Evolutionary conservation across 2,888 invertebrate genomes (phyloP).

Genomic region (Himalopsyche anomala): DNA sequence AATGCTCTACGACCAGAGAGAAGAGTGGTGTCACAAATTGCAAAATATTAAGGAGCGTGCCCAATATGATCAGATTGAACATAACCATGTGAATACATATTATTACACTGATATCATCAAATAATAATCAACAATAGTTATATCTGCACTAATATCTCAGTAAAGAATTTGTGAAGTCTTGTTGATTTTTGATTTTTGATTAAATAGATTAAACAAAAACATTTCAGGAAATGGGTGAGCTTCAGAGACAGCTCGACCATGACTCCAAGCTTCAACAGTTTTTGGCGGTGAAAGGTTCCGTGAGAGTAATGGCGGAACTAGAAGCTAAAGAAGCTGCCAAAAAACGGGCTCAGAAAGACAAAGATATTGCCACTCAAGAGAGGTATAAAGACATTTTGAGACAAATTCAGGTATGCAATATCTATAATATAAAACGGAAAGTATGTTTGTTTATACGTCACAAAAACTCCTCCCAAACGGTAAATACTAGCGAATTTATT

Average conservation of each 20-base stretch:
- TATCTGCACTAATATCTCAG: too few species aligned
- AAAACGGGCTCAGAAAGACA: slow-evolving; percentile 81
- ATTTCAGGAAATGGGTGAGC: slow-evolving; percentile 87
- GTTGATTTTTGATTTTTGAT: too few species aligned
- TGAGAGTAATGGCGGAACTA: slow-evolving; percentile 83
- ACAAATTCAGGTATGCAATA: slow-evolving; percentile 78
- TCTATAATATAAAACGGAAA: not conserved
- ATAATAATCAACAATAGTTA: too few species aligned
- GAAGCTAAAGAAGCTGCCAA: slow-evolving; percentile 86
- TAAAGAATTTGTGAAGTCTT: too few species aligned
- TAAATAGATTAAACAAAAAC: too few species aligned
- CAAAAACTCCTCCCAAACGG: too few species aligned
- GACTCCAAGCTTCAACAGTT: slow-evolving; percentile 91
- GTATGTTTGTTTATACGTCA: too few species aligned
- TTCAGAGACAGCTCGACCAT: slow-evolving; percentile 90
- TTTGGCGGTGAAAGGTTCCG: slow-evolving; percentile 89
- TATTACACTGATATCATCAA: not conserved
- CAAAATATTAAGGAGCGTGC: slow-evolving; percentile 87
- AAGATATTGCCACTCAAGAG: slow-evolving; percentile 83
- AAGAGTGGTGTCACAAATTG: slow-evolving; percentile 87
- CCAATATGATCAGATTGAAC: slow-evolving; percentile 80
- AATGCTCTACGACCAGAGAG: slow-evolving; percentile 91
- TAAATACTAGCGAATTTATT: too few species aligned
- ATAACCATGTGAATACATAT: slow-evolving; percentile 77
- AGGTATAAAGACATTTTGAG: slow-evolving; percentile 86